Evolutionary conservation across 2,888 invertebrate species (phyloP).

Genomic region (Melitaea athalia): DNA sequence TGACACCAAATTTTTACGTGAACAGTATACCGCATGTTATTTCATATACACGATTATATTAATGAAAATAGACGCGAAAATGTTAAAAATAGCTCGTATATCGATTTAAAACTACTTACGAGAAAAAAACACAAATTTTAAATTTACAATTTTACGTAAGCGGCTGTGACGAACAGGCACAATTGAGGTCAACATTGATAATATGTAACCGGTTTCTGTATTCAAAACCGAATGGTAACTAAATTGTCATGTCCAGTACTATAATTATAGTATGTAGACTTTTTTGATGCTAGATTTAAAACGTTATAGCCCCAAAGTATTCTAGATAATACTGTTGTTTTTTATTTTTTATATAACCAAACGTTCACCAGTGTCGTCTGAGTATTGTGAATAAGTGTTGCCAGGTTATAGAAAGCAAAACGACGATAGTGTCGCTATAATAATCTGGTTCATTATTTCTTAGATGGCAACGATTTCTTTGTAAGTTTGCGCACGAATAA

Average conservation of each 20-base stretch:
- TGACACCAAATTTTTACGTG: constrained; percentile 7
- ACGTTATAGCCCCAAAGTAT: neutral
- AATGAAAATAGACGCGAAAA: neutral
- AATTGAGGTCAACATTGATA: neutral
- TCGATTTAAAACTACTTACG: constrained; percentile 3
- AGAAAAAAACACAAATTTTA: neutral
- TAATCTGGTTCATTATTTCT: constrained; percentile 16
- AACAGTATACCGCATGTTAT: constrained; percentile 3
- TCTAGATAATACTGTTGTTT: neutral
- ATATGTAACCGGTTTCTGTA: neutral
- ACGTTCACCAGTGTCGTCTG: constrained; percentile 36
- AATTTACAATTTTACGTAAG: neutral
- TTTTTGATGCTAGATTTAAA: constrained; percentile 3
- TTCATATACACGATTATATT: neutral
- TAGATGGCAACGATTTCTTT: constrained; percentile 27
- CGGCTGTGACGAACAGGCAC: constrained; percentile 5
- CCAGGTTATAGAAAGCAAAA: constrained; percentile 16
- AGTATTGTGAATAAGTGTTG: constrained; percentile 30
- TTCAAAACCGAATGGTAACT: no score
- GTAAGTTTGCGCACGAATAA: constrained; percentile 46
- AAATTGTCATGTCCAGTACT: neutral
- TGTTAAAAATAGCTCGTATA: neutral
- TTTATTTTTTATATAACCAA: neutral
- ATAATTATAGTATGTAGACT: neutral
- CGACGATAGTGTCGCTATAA: constrained; percentile 23